These are phyloP conservation scores for Caenorhabditis latens DNA, from an alignment of 1,140 invertebrate genomes.

Conservation along the genomic window DNA sequence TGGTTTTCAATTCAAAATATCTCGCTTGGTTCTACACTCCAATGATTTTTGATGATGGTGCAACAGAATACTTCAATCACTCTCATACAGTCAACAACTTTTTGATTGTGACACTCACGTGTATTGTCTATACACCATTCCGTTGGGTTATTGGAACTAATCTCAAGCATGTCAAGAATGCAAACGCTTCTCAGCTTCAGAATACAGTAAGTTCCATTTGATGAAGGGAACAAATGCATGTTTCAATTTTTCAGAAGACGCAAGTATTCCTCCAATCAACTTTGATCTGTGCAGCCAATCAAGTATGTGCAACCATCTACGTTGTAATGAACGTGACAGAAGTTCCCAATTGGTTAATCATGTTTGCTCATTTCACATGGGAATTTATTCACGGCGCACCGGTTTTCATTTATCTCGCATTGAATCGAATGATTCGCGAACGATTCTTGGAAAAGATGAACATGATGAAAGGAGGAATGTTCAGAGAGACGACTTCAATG, in stretches of 20 bases:
- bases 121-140: slow-evolving; percentile 18
- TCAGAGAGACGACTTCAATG: slow-evolving; percentile 14
- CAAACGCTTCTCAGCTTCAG: slow-evolving; percentile 2
- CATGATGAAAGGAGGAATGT: slow-evolving; percentile 11
- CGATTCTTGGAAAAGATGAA: slow-evolving; percentile 18
- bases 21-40: slow-evolving; percentile 41
- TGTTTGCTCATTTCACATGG: slow-evolving; percentile 35
- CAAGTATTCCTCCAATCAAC: slow-evolving; percentile 25
- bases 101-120: slow-evolving; percentile 12
- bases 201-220: neutral
- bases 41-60: slow-evolving; percentile 24
- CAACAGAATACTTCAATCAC: slow-evolving; percentile 42
- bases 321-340: slow-evolving; percentile 23
- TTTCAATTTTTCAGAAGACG: neutral
- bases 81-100: slow-evolving; percentile 30
- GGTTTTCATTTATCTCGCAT: slow-evolving; percentile 13
- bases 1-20: slow-evolving; percentile 19
- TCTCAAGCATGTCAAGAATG: slow-evolving; percentile 25
- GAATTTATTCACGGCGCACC: slow-evolving; percentile 31
- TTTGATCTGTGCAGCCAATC: slow-evolving; percentile 15
- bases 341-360: slow-evolving; percentile 20
- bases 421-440: slow-evolving; percentile 35
- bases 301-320: slow-evolving; percentile 15
- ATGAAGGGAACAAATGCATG: neutral
- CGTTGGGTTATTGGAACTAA: slow-evolving; percentile 36